phyloP scores from a whole-genome alignment of 2,888 invertebrate genomes.

The Chymomyza procnemis region DNA sequence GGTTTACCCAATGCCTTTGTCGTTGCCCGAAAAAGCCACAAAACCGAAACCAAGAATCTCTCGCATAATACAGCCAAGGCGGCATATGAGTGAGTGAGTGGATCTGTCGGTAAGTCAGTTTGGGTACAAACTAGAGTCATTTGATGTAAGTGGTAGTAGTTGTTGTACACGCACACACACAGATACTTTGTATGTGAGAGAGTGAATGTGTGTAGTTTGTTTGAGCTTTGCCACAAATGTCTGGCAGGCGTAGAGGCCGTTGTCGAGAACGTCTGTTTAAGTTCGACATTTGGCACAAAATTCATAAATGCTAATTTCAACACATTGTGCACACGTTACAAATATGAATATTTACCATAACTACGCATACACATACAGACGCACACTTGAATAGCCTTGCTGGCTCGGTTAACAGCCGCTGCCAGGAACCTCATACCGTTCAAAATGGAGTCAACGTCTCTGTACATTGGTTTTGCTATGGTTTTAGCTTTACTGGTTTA shows the following conservation, averaged over 20 bases:
- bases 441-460: neutral
- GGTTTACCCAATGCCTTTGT: neutral
- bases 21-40: conserved; percentile 50
- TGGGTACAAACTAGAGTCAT: conserved; percentile 31
- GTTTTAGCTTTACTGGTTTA: conserved; percentile 47
- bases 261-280: conserved; percentile 45
- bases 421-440: neutral
- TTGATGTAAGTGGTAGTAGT: conserved; percentile 32
- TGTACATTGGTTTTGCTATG: neutral
- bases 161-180: conserved; percentile 7
- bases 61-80: conserved; percentile 51
- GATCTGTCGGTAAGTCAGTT: conserved; percentile 44
- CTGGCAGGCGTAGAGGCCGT: conserved; percentile 30
- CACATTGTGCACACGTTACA: conserved; percentile 72
- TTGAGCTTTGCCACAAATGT: conserved; percentile 32
- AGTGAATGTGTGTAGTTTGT: conserved; percentile 12
- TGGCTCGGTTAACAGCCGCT: conserved; percentile 2
- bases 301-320: conserved; percentile 77
- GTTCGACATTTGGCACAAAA: conserved; percentile 71
- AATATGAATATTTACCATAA: conserved; percentile 73
- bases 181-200: neutral
- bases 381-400: conserved; percentile 40
- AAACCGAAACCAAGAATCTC: conserved; percentile 66
- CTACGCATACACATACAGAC: conserved; percentile 48
- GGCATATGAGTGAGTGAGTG: conserved; percentile 31